Evolutionary conservation across 1,140 invertebrate species (phyloP).

Genomic region (Wasmannia auropunctata): DNA sequence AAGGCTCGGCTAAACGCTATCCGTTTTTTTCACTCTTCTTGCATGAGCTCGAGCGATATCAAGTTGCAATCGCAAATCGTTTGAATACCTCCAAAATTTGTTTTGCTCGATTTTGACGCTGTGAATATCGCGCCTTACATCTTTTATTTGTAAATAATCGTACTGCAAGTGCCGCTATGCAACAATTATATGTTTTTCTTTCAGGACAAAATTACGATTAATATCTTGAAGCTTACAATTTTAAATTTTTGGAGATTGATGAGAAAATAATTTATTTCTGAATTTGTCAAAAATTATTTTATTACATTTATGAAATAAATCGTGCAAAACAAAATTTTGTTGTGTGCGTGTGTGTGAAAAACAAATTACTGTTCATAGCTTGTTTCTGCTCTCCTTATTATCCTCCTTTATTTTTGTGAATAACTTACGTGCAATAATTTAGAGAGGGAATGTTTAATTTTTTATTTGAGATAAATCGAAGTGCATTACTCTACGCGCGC

Average conservation of each 20-base stretch:
- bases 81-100: neutral
- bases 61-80: neutral
- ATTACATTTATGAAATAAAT: neutral
- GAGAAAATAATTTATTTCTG: neutral
- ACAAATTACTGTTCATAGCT: neutral
- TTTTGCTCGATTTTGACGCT: neutral
- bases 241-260: neutral
- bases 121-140: neutral
- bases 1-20: constrained; percentile 23
- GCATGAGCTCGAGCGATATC: neutral
- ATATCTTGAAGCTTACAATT: neutral
- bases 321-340: neutral
- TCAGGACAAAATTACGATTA: neutral
- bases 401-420: neutral
- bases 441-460: neutral
- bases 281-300: neutral
- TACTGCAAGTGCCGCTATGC: neutral
- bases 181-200: neutral
- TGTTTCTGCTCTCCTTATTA: neutral
- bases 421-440: neutral
- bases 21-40: neutral
- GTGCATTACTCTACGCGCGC: neutral
- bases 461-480: neutral
- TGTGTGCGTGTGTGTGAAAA: neutral
- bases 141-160: neutral